phyloP scores from a whole-genome alignment of 2,797 vertebrate species.

The Ceryle rudis region DNA sequence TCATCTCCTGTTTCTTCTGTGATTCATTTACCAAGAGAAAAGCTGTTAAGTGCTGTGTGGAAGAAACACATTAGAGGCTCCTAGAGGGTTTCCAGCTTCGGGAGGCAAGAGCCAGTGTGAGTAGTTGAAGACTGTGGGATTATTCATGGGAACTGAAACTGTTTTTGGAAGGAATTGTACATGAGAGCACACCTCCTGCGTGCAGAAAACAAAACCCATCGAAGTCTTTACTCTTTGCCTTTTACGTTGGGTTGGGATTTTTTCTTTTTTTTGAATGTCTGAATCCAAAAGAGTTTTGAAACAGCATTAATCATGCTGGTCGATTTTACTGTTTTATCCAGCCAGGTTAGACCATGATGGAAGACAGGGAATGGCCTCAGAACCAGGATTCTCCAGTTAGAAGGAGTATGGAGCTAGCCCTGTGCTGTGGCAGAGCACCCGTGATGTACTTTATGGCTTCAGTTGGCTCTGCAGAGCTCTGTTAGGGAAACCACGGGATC shows the following conservation, averaged over 20 bases:
- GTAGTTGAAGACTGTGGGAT: neutral
- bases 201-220: neutral
- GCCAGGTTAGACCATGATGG: neutral
- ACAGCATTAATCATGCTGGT: neutral
- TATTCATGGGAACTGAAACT: neutral
- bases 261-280: neutral
- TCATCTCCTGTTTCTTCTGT: slow-evolving; percentile 26
- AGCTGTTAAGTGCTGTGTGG: slow-evolving; percentile 32
- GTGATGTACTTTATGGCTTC: neutral
- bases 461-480: neutral
- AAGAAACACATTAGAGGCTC: slow-evolving; percentile 4
- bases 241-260: neutral
- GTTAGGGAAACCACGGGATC: neutral
- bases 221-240: neutral
- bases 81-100: neutral
- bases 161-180: neutral
- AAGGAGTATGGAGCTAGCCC: neutral
- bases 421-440: neutral
- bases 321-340: neutral
- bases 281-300: neutral
- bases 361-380: neutral
- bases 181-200: neutral
- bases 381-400: neutral
- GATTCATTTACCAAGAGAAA: slow-evolving; percentile 56
- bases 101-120: neutral